Percentiles rank a stretch among this genome's conserved stretches.
Conservation (phyloP, 2,797 vertebrate species). For the Bradypodion ventrale region DNA sequence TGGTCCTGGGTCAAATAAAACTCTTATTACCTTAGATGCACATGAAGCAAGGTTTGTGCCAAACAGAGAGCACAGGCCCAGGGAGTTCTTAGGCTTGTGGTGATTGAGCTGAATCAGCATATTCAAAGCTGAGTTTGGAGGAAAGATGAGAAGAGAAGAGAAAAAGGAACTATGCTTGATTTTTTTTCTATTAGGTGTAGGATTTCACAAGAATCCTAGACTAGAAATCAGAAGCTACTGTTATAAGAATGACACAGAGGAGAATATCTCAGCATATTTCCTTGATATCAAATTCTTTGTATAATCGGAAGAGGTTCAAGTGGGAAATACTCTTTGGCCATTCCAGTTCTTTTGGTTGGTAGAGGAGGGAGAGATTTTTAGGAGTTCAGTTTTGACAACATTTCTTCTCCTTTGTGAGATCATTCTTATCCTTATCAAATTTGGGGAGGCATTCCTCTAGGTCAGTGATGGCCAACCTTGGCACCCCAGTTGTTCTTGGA, state of each 20-base stretch:
- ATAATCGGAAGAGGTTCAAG: neutral
- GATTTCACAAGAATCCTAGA: too few species aligned
- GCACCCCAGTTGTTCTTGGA: too few species aligned
- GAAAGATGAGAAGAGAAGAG: neutral
- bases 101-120: conserved; percentile 29
- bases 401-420: neutral
- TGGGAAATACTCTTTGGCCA: neutral
- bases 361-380: neutral
- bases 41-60: neutral
- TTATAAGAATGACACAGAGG: neutral
- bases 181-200: neutral
- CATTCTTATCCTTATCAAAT: too few species aligned
- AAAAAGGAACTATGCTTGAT: neutral
- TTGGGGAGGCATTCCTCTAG: too few species aligned
- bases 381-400: neutral
- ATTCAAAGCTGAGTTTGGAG: conserved; percentile 10
- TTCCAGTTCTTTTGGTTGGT: neutral
- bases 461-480: too few species aligned
- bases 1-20: neutral
- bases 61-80: neutral
- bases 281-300: too few species aligned
- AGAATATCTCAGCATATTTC: neutral
- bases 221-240: neutral
- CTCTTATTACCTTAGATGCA: neutral
- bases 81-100: neutral